Base-by-base conservation (phyloP, 2,888 invertebrate species). In the Acanthoscelides obtectus region DNA sequence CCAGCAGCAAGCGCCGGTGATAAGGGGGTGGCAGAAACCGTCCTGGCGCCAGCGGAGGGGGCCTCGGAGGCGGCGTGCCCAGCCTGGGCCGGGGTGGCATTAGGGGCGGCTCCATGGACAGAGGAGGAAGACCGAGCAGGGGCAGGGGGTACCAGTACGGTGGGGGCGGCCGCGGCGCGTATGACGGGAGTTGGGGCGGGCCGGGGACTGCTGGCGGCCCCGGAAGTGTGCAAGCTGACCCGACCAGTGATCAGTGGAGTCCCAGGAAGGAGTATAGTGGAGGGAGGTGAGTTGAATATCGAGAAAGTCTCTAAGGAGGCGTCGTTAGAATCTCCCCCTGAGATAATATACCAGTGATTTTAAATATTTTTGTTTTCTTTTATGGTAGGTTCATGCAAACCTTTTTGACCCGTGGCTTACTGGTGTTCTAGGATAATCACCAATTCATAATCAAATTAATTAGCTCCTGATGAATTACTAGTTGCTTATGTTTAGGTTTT, bases 241-340 rank as follows among this genome's bases (percentile, higher is more conserved):
- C 45, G 1, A 12, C 45, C 5, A 17, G 45, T 6, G 45, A 45
- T 12, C 45, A 45, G 45, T 89, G 89, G 88, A 88, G 88, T 81
- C 89, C 89, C 22, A 86, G 89, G 70, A 90, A 90, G 80, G 89
- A 89, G 74, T 85, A 87, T 71, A 84, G 85, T 66, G 45, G 45
- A 6, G 45, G 45, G 12, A 45, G 45, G 45, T 45, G 45, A 45
- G 45, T n/a, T n/a, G n/a, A n/a, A n/a, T n/a, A n/a, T n/a, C n/a
- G n/a, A n/a, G n/a, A n/a, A n/a, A n/a, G n/a, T n/a, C n/a, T n/a
- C n/a, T n/a, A n/a, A n/a, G n/a, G n/a, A n/a, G n/a, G n/a, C n/a
- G n/a, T n/a, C 12, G 45, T 17, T 45, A 5, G 25, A 25, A 25
- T 25, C 4, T 3, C 4, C 25, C 25, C 3, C 25, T 25, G 25